Evolutionary conservation across 2,888 invertebrate genomes (phyloP), one percentile per base, ranked within the genome.

Genomic region (Amblyjoppa fuscipennis): DNA sequence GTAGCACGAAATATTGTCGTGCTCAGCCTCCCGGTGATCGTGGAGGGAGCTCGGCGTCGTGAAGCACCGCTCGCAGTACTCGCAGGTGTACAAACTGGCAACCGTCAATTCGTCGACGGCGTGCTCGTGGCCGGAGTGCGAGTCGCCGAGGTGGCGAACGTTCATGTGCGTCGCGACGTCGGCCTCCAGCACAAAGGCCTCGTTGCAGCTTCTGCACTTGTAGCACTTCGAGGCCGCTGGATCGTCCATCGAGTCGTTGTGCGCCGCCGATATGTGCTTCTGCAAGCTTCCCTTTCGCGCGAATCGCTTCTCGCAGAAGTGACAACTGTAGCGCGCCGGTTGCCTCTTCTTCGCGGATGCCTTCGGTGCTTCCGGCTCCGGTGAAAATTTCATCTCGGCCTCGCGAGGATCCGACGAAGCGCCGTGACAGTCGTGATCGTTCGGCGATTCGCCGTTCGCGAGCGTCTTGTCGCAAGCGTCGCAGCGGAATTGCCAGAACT

Each of bases 301-400:
- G 78, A 92, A 92, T 74, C 87, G 83, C 79, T 92, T 92, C 5
- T 89, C 89, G 81, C 92, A 92, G 9, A 87, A 87, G 38, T 88
- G 88, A 81, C 92, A 92, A 16, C 87, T 79, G 82, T 89, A 90
- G 25, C 86, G 88, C 20, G 84, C 80, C 6, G 76, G 70, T 41
- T 85, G 82, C 28, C 79, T 83, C 61, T 84, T 87, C 13, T 83
- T 84, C 76, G 88, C 85, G 28, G 85, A 53, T 38, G 59, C 51
- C 16, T 75, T 69, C 2, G 34, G 38, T 9, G 34, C 3, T 4
- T 38, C 64, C 6, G 41, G n/a, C 13, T 28, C 34, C 1, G 34
- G 28, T 5, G 51, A 38, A 6, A 25, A 20, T 70, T 28, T 51
- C 7, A n/a, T 45, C 25, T 16, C 59, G 11, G 28, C 25, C 13